Base-by-base conservation (phyloP, 2,797 vertebrate species). In the Poeciliopsis gracilis region DNA sequence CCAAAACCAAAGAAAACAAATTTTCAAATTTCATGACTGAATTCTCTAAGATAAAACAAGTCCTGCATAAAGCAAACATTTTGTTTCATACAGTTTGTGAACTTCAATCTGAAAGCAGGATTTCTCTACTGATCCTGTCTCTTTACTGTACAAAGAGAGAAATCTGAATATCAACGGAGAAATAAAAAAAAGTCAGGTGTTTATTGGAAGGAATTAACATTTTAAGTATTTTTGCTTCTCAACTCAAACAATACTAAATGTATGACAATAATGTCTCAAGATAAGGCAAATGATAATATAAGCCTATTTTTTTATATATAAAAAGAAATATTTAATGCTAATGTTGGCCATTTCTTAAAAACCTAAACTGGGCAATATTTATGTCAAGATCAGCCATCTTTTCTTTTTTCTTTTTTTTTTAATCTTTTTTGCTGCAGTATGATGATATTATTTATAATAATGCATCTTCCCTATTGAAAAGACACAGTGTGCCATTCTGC, bases 61-160 rank as follows among this genome's bases (percentile, higher is more conserved):
- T 28, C 69, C 23, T 46, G 73, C 9, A 51, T 41, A 81, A 59
- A 16, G n/a, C 2, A 1, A 47, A 33, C n/a, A 25, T 59, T 15
- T 20, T 78, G 43, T n/a, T 75, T 72, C 28, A 63, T 55, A 66
- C 67, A 66, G 85, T 85, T 86, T 89, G 78, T 82, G 84, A 83
- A 89, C 92, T 55, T 72, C 75, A 81, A 87, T 87, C 82, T 76
- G 81, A 59, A 53, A 36, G 53, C 77, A 84, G 82, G 55, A 75
- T 90, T 84, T 84, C 72, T 83, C 55, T 84, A 93, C 94, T 88
- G 94, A 96, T 94, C 86, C 80, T 47, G 78, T 80, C 82, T 90
- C 83, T 92, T 94, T 92, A 93, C 72, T 71, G 72, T 72, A 74
- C 82, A 84, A 86, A 81, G 57, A 53, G 82, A 67, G 53, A 12